A percentile compares a stretch with the other conserved stretches of the same genome.
phyloP scores from a whole-genome alignment of 2,797 vertebrate genomes.

The Heterohyrax brucei region DNA sequence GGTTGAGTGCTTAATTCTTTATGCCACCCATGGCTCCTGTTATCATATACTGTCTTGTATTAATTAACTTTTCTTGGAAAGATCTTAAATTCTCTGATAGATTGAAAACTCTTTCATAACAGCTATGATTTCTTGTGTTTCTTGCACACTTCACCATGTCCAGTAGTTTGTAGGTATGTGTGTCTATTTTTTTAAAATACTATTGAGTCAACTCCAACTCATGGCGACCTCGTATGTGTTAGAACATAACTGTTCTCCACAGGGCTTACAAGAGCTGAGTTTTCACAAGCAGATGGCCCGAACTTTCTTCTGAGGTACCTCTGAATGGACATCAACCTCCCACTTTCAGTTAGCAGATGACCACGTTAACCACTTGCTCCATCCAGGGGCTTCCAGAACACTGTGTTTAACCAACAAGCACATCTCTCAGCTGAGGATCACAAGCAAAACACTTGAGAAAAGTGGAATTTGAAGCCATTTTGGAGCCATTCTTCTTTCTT shows the following conservation, averaged over 20 bases:
- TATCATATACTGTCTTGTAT: not conserved
- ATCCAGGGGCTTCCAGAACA: not conserved
- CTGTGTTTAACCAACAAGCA: not conserved
- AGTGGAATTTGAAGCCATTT: constrained; percentile 56
- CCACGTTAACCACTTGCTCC: not conserved
- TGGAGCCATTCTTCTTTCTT: constrained; percentile 61
- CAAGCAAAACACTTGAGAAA: constrained; percentile 35
- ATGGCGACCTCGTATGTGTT: not conserved
- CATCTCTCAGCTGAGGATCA: constrained; percentile 50
- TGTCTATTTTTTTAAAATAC: not conserved
- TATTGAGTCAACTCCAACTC: not conserved
- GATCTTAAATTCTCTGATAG: constrained; percentile 50
- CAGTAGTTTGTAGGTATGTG: not conserved
- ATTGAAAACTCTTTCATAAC: not conserved
- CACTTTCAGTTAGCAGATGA: not conserved
- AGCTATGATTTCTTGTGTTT: constrained; percentile 6
- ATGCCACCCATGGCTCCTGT: not conserved
- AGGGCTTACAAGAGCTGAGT: not conserved
- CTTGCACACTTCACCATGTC: not conserved
- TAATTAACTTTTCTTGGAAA: constrained; percentile 53
- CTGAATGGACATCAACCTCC: not conserved
- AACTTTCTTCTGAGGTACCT: not conserved
- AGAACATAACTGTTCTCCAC: not conserved
- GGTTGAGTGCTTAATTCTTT: too few species aligned
- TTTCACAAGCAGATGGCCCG: not conserved